Conservation (phyloP, 2,888 invertebrate species). For the Drosophila merina region DNA sequence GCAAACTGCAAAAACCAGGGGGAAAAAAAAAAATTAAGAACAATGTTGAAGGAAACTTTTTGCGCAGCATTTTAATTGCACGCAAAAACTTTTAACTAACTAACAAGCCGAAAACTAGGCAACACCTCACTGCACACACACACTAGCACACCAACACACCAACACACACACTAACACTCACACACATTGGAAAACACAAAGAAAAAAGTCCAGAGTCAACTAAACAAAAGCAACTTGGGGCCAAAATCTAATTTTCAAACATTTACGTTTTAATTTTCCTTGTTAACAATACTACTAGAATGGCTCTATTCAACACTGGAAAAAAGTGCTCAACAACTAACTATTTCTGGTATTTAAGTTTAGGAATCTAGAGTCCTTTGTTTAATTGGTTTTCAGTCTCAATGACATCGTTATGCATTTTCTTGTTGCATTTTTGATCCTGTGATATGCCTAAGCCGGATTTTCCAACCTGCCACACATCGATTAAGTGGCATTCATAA, state of each 20-base stretch:
- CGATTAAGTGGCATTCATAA: constrained; percentile 44
- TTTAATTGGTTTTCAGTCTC: constrained; percentile 9
- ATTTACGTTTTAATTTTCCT: constrained; percentile 79
- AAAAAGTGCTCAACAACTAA: not conserved
- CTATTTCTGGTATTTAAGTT: not conserved
- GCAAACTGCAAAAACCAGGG: constrained; percentile 65
- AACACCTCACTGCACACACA: constrained; percentile 72
- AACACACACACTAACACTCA: not conserved
- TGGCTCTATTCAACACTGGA: not conserved
- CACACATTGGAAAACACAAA: constrained; percentile 26
- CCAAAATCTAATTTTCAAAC: constrained; percentile 78
- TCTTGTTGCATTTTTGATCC: constrained; percentile 42
- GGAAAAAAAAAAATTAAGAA: constrained; percentile 73
- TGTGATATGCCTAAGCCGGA: constrained; percentile 33
- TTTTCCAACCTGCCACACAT: constrained; percentile 16
- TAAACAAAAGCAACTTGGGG: constrained; percentile 68
- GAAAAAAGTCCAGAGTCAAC: constrained; percentile 14
- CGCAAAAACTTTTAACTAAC: constrained; percentile 78
- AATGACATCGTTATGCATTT: constrained; percentile 8
- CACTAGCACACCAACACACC: constrained; percentile 14
- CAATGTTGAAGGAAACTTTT: constrained; percentile 73
- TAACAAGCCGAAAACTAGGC: constrained; percentile 77
- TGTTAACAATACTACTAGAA: constrained; percentile 67
- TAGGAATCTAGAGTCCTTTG: not conserved
- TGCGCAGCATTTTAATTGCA: constrained; percentile 79